Evolutionary conservation across 2,113 vertebrate species (phyloP).

Genomic region (Hystrix cristata): DNA sequence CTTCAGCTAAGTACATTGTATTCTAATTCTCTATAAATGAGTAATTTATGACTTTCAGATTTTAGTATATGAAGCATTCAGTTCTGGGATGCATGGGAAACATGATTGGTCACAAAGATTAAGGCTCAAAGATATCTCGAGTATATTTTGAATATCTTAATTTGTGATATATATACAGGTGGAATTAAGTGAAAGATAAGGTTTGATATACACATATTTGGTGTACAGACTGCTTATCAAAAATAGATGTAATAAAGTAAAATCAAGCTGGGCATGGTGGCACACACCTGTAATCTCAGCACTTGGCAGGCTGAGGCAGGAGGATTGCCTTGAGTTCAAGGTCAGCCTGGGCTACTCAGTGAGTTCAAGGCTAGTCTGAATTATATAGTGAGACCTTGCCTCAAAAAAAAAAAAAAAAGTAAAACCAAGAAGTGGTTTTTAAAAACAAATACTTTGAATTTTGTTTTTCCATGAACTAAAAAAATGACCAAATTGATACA

Average conservation of each 20-base stretch:
- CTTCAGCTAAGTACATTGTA: background rate
- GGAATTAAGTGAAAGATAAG: background rate
- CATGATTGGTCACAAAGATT: background rate
- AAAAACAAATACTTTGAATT: slow-evolving; percentile 27
- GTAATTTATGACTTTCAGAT: background rate
- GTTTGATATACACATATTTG: background rate
- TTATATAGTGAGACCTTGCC: too few relatives aligned
- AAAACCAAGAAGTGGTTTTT: background rate
- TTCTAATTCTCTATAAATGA: slow-evolving; percentile 30
- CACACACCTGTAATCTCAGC: too few relatives aligned
- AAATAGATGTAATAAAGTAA: background rate
- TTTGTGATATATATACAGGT: background rate
- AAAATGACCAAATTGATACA: slow-evolving; percentile 12
- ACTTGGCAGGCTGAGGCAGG: too few relatives aligned
- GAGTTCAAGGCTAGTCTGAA: too few relatives aligned
- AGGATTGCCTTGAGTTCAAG: too few relatives aligned
- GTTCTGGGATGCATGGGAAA: background rate
- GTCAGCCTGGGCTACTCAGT: too few relatives aligned
- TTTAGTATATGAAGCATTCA: slow-evolving; percentile 19
- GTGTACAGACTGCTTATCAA: background rate
- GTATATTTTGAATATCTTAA: background rate
- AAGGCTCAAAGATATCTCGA: background rate
- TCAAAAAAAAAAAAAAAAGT: too few relatives aligned
- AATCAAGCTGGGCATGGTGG: background rate
- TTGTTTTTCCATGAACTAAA: background rate